Base-by-base conservation (phyloP, 2,888 invertebrate genomes). In the Dynastes grantii region DNA sequence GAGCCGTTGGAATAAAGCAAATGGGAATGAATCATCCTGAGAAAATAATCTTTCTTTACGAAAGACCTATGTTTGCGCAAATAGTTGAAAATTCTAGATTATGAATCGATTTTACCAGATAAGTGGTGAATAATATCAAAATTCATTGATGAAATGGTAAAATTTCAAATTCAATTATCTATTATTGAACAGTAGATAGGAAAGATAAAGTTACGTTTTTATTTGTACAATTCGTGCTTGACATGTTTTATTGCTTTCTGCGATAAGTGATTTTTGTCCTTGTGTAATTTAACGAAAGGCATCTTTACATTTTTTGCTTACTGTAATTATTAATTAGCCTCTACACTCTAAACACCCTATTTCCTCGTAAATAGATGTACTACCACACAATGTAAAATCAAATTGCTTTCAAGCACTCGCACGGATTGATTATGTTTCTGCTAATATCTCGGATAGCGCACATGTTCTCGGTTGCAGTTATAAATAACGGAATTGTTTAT, bases 131-230 rank as follows among this genome's bases (percentile, higher is more conserved):
- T 45, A 45, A 65, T 63, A 49, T 1, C 8, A 8, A 61, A 22
- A 55, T 63, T 61, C 29, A 76, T 61, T 61, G 32, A 76, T n/a
- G 58, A 3, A n/a, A 37, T 63, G 16, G 37, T 55, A n/a, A 73
- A 53, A 13, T 73, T 53, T 55, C 11, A 73, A 55, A 37, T 13
- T 76, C 13, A 58, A 32, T 58, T 27, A 61, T 29, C 29, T 16
- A 22, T 61, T 29, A n/a, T 61, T 61, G 61, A 61, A 61, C 11
- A 6, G 11, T 61, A 61, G 61, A 61, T 61, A 11, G 16, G 11
- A 61, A 3, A 27, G 61, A 58, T 58, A n/a, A 58, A 37, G 37
- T 37, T 58, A 16, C 58, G 27, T 8, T 27, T 37, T 22, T 16
- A 58, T 58, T 58, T 58, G n/a, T n/a, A 58, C 8, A 58, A 16